phyloP scores from a whole-genome alignment of 2,888 invertebrate genomes.

The Callosobruchus maculatus region DNA sequence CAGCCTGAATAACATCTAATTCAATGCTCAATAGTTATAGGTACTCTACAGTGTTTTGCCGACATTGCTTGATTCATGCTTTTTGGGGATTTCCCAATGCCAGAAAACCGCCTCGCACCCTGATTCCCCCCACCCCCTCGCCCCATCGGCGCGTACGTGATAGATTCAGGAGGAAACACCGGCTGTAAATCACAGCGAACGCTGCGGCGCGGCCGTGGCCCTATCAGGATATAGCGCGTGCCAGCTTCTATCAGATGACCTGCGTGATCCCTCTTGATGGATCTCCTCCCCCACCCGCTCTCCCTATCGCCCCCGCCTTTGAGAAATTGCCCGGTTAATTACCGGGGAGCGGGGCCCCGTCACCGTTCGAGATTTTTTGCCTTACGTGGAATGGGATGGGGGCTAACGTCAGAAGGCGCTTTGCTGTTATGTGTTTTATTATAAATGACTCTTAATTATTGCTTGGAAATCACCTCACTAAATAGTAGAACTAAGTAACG shows the following conservation, averaged over 20 bases:
- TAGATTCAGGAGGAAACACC: conserved; percentile 42
- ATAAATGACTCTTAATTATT: too few relatives aligned
- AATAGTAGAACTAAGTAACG: too few relatives aligned
- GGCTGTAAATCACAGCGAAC: conserved; percentile 40
- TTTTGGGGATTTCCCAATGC: not conserved
- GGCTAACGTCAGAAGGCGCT: not conserved
- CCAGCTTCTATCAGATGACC: conserved; percentile 47
- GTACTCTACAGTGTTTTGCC: too few relatives aligned
- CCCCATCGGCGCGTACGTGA: conserved; percentile 30
- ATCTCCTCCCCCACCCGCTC: conserved; percentile 30
- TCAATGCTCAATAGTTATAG: too few relatives aligned
- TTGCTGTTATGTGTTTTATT: not conserved
- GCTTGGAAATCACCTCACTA: too few relatives aligned
- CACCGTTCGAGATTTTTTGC: not conserved
- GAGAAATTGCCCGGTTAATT: conserved; percentile 22
- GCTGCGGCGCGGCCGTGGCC: conserved; percentile 21
- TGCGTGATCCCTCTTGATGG: conserved; percentile 43
- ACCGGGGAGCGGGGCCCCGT: conserved; percentile 11
- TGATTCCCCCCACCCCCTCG: conserved; percentile 5
- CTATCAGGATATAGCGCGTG: conserved; percentile 44
- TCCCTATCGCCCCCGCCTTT: conserved; percentile 14
- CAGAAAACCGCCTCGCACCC: conserved; percentile 11
- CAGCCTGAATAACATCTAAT: too few relatives aligned
- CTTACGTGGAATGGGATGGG: not conserved
- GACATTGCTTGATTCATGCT: not conserved